A percentile compares a stretch with the other conserved stretches of the same genome.
These are phyloP conservation scores for Opisthograptis luteolata DNA, from an alignment of 2,888 invertebrate species.

Conservation along the genomic window DNA sequence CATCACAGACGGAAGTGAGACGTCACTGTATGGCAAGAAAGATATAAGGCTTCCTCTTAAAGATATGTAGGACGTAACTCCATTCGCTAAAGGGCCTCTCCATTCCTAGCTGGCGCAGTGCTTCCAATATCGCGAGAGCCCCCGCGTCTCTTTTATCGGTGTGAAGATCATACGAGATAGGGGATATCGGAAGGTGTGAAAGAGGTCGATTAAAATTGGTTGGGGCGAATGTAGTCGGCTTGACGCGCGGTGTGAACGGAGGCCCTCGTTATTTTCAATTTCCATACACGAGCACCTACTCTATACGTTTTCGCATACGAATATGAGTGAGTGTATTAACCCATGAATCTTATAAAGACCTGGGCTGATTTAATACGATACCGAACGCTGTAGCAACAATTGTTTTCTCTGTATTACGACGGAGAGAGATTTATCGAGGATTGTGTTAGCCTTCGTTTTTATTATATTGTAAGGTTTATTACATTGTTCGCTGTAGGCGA, in stretches of 20 bases:
- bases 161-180: constrained; percentile 63
- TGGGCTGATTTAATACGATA: constrained; percentile 67
- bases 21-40: constrained; percentile 67
- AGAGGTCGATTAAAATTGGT: constrained; percentile 69
- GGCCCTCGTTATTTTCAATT: constrained; percentile 84
- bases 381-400: constrained; percentile 45
- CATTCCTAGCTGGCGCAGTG: constrained; percentile 69
- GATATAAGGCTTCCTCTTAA: constrained; percentile 81
- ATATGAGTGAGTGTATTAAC: constrained; percentile 77
- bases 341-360: constrained; percentile 80
- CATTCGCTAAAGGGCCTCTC: constrained; percentile 81
- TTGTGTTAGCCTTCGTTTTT: constrained; percentile 38
- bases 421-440: constrained; percentile 44
- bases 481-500: constrained; percentile 35
- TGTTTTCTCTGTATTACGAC: constrained; percentile 52
- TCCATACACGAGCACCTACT: constrained; percentile 79
- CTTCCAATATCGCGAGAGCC: constrained; percentile 68
- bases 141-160: constrained; percentile 60
- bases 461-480: constrained; percentile 37
- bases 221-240: constrained; percentile 67
- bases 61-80: constrained; percentile 83
- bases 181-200: constrained; percentile 62
- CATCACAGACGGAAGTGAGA: constrained; percentile 70
- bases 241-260: constrained; percentile 78
- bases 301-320: constrained; percentile 72